These are phyloP conservation scores for Myiagra hebetior DNA, from an alignment of 2,113 vertebrate species.

Conservation along the genomic window DNA sequence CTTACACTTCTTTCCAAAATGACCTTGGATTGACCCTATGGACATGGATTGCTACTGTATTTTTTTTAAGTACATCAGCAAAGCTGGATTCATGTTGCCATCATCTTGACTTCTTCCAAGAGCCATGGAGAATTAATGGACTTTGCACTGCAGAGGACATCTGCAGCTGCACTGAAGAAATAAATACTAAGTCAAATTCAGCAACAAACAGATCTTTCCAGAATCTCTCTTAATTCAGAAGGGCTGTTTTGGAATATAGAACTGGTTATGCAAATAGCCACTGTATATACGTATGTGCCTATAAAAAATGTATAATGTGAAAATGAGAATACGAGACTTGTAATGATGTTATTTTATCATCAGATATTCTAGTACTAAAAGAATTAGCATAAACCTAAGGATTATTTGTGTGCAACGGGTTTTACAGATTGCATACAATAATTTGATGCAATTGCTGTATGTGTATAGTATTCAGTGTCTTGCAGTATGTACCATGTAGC, in stretches of 20 bases:
- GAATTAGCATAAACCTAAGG: not conserved
- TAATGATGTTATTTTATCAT: not conserved
- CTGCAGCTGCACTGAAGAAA: not conserved
- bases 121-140: not conserved
- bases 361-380: not conserved
- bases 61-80: constrained; percentile 21
- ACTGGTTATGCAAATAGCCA: constrained; percentile 1
- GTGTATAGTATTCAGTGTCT: not conserved
- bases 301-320: constrained; percentile 22
- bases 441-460: not conserved
- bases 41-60: not conserved
- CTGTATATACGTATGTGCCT: constrained; percentile 48
- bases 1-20: not conserved
- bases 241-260: constrained; percentile 24
- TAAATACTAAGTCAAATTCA: not conserved
- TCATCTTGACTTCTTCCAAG: not conserved
- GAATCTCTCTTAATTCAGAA: constrained; percentile 4
- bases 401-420: not conserved
- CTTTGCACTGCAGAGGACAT: not conserved
- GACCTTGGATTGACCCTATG: not conserved
- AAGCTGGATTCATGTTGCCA: constrained; percentile 22
- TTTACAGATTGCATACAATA: not conserved
- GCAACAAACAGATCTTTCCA: not conserved
- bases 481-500: not conserved
- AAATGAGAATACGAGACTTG: not conserved